Percentiles rank a stretch among this genome's conserved stretches.
Evolutionary conservation across 2,113 vertebrate genomes (phyloP).

Genomic region (Jaculus jaculus): DNA sequence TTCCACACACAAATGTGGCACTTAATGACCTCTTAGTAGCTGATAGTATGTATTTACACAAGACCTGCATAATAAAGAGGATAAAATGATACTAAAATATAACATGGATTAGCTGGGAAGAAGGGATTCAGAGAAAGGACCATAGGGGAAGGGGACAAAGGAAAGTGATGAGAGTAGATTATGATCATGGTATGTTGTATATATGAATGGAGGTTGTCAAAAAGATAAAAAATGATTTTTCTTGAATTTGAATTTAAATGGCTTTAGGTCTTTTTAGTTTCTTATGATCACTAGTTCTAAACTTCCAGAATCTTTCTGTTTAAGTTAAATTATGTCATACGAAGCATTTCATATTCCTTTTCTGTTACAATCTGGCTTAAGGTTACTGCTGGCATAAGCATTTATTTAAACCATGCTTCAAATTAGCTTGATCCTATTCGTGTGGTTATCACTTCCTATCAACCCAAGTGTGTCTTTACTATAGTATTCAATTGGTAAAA

Average conservation of each 20-base stretch:
- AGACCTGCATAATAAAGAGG: no score
- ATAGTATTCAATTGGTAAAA: slow-evolving; percentile 3
- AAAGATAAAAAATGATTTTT: slow-evolving; percentile 31
- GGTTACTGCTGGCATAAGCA: slow-evolving; percentile 21
- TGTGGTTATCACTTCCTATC: slow-evolving; percentile 15
- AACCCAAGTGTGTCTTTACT: slow-evolving; percentile 45
- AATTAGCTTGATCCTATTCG: slow-evolving; percentile 54
- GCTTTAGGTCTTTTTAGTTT: slow-evolving; percentile 20
- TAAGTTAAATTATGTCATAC: slow-evolving; percentile 35
- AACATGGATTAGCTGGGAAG: no score
- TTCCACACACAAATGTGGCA: no score
- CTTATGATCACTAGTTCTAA: not conserved
- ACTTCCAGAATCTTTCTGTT: not conserved
- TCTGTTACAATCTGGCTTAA: not conserved
- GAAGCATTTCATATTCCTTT: not conserved
- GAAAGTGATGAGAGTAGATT: no score
- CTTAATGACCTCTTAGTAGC: no score
- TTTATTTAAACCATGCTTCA: slow-evolving; percentile 37
- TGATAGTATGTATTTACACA: no score
- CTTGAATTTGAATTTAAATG: not conserved
- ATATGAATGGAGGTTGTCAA: no score
- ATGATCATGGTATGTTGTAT: no score
- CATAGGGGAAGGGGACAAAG: no score
- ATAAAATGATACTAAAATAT: no score
- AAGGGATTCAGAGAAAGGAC: no score